phyloP scores from a whole-genome alignment of 2,888 invertebrate genomes.

The Mesorhabditis belari region DNA sequence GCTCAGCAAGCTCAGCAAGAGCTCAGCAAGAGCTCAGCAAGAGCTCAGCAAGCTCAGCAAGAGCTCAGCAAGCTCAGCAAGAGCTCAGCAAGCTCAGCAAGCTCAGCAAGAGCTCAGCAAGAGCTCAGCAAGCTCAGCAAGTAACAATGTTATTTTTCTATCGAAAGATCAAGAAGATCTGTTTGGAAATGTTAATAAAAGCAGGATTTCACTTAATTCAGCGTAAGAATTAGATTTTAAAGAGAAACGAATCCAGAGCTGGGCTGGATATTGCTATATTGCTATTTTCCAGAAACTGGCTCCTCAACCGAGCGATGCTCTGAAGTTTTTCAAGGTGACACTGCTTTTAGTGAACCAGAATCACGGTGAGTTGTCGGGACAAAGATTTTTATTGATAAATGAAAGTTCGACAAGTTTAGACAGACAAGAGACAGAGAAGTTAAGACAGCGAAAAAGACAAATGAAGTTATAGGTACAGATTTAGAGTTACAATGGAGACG shows the following conservation, averaged over 20 bases:
- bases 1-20: no score
- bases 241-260: no score
- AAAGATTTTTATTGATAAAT: not conserved
- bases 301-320: slow-evolving; percentile 47
- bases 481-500: no score
- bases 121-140: no score
- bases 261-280: slow-evolving; percentile 21
- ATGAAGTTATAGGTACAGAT: not conserved
- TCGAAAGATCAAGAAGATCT: not conserved
- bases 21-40: no score
- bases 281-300: slow-evolving; percentile 24
- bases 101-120: no score
- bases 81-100: no score
- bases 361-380: slow-evolving; percentile 17
- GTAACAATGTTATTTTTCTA: no score
- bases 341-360: slow-evolving; percentile 49
- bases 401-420: not conserved
- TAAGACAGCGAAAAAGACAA: no score
- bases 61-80: no score
- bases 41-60: no score
- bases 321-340: slow-evolving; percentile 48
- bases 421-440: not conserved
- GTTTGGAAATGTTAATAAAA: not conserved
- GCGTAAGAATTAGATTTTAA: slow-evolving; percentile 46
- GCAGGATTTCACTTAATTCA: not conserved